These are phyloP conservation scores for Pleuronectes platessa DNA, from an alignment of 2,113 vertebrate species.

Conservation along the genomic window DNA sequence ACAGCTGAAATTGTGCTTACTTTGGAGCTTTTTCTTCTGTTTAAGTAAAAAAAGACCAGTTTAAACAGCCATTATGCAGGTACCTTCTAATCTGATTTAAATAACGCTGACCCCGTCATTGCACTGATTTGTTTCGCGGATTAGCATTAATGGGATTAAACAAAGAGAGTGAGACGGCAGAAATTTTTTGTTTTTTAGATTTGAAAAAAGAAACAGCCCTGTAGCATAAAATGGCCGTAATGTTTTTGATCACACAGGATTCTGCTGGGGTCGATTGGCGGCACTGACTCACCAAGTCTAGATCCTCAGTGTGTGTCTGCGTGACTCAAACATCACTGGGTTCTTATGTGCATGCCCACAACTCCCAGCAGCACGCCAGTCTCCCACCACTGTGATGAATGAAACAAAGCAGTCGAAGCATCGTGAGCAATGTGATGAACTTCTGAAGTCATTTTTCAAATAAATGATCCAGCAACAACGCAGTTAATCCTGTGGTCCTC, in stretches of 20 bases:
- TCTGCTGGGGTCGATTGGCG: neutral
- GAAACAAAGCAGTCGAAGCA: too few species aligned
- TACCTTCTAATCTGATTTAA: constrained; percentile 43
- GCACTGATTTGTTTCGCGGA: constrained; percentile 37
- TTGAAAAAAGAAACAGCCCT: neutral
- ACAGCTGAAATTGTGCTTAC: constrained; percentile 8
- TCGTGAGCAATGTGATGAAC: too few species aligned
- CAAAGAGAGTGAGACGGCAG: neutral
- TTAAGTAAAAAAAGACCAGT: neutral
- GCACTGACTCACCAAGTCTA: neutral
- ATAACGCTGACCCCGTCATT: constrained; percentile 43
- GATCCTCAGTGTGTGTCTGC: neutral
- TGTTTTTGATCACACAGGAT: neutral
- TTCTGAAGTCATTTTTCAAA: too few species aligned
- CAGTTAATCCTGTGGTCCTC: too few species aligned
- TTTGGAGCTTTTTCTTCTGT: neutral
- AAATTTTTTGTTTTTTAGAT: neutral
- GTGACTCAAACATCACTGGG: neutral
- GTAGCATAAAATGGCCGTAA: neutral
- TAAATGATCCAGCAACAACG: too few species aligned
- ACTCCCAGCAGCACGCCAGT: neutral
- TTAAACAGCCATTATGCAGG: constrained; percentile 17
- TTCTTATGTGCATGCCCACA: neutral
- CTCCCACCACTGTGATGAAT: neutral
- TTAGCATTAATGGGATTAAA: constrained; percentile 17